Percentiles rank a stretch among this genome's conserved stretches.
These are phyloP conservation scores for Fregata magnificens DNA, from an alignment of 2,113 vertebrate species.

Conservation along the genomic window DNA sequence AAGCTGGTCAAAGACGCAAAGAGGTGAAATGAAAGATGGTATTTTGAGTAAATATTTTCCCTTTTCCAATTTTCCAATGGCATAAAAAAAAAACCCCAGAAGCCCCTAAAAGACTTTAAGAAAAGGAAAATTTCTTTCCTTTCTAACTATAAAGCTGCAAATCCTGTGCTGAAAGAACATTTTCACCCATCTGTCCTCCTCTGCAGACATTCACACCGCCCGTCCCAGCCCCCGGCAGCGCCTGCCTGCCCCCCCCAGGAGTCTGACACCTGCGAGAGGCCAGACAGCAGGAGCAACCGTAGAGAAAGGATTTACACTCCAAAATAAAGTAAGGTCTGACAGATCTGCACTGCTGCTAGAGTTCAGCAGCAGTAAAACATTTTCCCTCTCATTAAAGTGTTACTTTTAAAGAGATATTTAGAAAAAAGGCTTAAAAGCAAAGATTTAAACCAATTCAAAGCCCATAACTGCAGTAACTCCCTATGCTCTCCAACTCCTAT, in stretches of 20 bases:
- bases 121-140: neutral
- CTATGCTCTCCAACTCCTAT: conserved; percentile 7
- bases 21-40: neutral
- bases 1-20: neutral
- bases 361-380: neutral
- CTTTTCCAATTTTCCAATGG: neutral
- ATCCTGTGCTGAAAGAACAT: neutral
- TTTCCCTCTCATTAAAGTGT: conserved; percentile 35
- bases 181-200: neutral
- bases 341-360: neutral
- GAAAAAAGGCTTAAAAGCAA: conserved; percentile 30
- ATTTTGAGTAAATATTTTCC: neutral
- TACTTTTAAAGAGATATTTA: conserved; percentile 26
- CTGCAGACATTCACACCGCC: neutral
- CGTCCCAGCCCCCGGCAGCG: neutral
- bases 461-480: conserved; percentile 10
- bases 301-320: neutral
- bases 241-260: neutral
- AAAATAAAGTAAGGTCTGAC: neutral
- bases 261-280: neutral
- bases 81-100: neutral
- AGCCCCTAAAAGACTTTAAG: neutral
- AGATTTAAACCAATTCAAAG: conserved; percentile 51
- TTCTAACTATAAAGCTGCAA: neutral
- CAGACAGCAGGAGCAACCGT: neutral